Conservation (phyloP, 2,888 invertebrate genomes). For the Agrypnus murinus region DNA sequence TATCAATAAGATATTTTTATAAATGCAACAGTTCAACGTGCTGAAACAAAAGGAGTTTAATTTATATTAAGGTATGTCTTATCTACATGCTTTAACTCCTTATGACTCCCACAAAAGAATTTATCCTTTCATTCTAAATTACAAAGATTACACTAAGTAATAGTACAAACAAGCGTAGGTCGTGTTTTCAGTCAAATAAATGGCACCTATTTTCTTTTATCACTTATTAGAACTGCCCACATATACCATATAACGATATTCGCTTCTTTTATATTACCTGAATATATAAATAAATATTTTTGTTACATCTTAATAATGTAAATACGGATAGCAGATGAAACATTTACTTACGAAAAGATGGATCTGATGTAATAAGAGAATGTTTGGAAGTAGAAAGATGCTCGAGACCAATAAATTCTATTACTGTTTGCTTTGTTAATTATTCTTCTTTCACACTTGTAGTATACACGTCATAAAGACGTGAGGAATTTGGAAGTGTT, state of each 20-base stretch:
- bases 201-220: constrained; percentile 19
- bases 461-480: background rate
- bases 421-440: constrained; percentile 6
- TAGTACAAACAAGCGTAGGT: constrained; percentile 22
- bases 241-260: background rate
- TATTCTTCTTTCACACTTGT: constrained; percentile 4
- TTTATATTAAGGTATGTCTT: constrained; percentile 15
- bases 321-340: too few relatives aligned
- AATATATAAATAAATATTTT: background rate
- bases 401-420: too few relatives aligned
- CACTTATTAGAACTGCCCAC: constrained; percentile 28
- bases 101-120: constrained; percentile 17
- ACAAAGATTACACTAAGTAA: constrained; percentile 24
- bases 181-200: constrained; percentile 7
- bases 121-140: constrained; percentile 16
- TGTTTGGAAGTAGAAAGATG: too few relatives aligned
- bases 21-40: constrained; percentile 18
- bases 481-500: too few relatives aligned
- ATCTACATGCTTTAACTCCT: background rate
- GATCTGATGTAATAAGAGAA: too few relatives aligned
- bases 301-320: too few relatives aligned
- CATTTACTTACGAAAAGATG: too few relatives aligned
- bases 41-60: constrained; percentile 7
- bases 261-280: background rate
- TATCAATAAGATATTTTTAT: background rate